Base-by-base conservation (phyloP, 1,140 invertebrate species). In the Lepidurus arcticus region DNA sequence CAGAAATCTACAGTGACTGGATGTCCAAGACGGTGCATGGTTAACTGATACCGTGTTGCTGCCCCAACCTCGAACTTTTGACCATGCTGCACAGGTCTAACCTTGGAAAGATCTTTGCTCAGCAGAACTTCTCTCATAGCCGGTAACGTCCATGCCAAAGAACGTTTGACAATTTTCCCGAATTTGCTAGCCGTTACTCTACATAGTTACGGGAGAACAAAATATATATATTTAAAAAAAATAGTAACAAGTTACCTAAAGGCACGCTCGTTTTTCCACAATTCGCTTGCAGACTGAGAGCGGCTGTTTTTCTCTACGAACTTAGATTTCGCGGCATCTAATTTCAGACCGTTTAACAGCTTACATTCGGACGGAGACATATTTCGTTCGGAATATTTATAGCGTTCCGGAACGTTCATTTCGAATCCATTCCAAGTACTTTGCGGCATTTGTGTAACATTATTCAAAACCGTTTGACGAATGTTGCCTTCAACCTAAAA, bases 401-500 rank as follows among this genome's bases (percentile, higher is more conserved):
- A 76, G 16, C 44, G 42, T 76, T 42, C 75, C 7, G 75, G 21
- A 42, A 42, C 42, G 42, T 42, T 42, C 75, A 76, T 76, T 76
- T 42, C 16, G 42, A 26, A 76, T 76, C 24, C 75, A n/a, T 76
- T 43, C 75, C 75, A 76, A n/a, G 16, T 9, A 44, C 42, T 43
- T 44, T 44, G 21, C 16, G 75, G 42, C n/a, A 26, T 1, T 44
- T 7, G 42, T 42, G 34, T 47, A 10, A 16, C 45, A 9, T 9
- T 47, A 16, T 47, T 47, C 45, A 16, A 47, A 10, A 47, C 45
- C 16, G 45, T 16, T 47, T 47, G 45, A 9, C 16, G 42, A 42
- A 76, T 24, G n/a, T 21, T 44, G 75, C 42, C 6, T 43, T 26
- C 42, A 10, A 76, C 75, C 75, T 76, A 76, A 76, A 76, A 26